Evolutionary conservation across 1,140 invertebrate genomes (phyloP).

Genomic region (Megalonaias nervosa): DNA sequence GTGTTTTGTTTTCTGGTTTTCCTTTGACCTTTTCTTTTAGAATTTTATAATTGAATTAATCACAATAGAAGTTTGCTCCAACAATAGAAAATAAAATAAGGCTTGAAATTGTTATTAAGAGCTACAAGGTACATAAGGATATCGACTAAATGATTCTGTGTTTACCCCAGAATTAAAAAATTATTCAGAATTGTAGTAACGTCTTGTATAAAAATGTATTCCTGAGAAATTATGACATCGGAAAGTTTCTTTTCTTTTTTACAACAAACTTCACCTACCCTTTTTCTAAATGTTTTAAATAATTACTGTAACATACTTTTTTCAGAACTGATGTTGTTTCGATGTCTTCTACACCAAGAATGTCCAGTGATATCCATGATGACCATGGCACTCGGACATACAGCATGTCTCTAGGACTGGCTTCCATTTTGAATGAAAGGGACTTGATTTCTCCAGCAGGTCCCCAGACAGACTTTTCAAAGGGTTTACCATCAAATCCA

Average conservation of each 20-base stretch:
- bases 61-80: too few relatives aligned
- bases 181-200: too few relatives aligned
- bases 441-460: slow-evolving; percentile 64
- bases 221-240: too few relatives aligned
- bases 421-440: slow-evolving; percentile 85
- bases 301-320: slow-evolving; percentile 9
- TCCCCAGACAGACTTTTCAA: slow-evolving; percentile 1
- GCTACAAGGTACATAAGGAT: too few relatives aligned
- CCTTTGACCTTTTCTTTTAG: not conserved
- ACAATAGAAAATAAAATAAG: too few relatives aligned
- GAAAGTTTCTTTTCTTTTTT: too few relatives aligned
- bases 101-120: too few relatives aligned
- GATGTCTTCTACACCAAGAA: slow-evolving; percentile 72
- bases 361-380: slow-evolving; percentile 23
- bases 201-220: too few relatives aligned
- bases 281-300: too few relatives aligned
- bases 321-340: slow-evolving; percentile 27
- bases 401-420: slow-evolving; percentile 84
- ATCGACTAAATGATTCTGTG: too few relatives aligned
- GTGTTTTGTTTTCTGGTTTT: slow-evolving; percentile 16
- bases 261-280: too few relatives aligned
- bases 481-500: slow-evolving; percentile 26
- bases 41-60: not conserved
- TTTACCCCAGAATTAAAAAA: too few relatives aligned
- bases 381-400: slow-evolving; percentile 79